Base-by-base conservation (phyloP, 2,888 invertebrate genomes). In the Linnaemya vulpina region DNA sequence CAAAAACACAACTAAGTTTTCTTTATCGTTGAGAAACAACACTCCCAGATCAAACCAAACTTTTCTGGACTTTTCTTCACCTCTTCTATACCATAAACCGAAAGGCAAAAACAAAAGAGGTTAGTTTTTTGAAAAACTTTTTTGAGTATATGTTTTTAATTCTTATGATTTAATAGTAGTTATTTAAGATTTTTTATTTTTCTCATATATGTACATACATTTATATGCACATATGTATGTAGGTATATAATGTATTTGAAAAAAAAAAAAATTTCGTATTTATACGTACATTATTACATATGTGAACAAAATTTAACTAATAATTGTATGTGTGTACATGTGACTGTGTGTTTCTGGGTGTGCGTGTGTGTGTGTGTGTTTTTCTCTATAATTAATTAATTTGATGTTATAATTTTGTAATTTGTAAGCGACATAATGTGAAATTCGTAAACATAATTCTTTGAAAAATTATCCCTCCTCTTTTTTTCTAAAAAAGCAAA, bases 351-450 rank as follows among this genome's bases (percentile, higher is more conserved):
- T 73, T 0, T 35, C 9, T 30, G 1, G 15, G 0, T 1, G 13
- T 22, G 0, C 13, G 15, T 73, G 38, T 62, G 49, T 73, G 43
- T 84, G 75, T 71, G 65, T 81, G 62, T 63, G 20, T 73, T 17
- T 74, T 22, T 78, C 55, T 84, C 17, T 79, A 60, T 79, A 60
- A 77, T 71, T 71, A 67, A 76, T 80, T 74, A 60, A 74, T 79
- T 76, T 86, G 55, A 82, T 82, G 75, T 82, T 76, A 62, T 73
- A 60, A 81, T 81, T 84, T 77, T 85, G 38, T 73, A 73, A 73
- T 22, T 51, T 86, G 83, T 85, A 86, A 83, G 87, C 87, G 83
- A 84, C 80, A 68, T 87, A 87, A 86, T 82, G 86, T 87, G 84
- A 71, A 75, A 81, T 46, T 62, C 53, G 13, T 71, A 74, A 80